A percentile compares a stretch with the other conserved stretches of the same genome.
Evolutionary conservation across 37 sponge, comb jelly and placozoan species (phyloP).

Genomic region (Bolinopsis microptera): DNA sequence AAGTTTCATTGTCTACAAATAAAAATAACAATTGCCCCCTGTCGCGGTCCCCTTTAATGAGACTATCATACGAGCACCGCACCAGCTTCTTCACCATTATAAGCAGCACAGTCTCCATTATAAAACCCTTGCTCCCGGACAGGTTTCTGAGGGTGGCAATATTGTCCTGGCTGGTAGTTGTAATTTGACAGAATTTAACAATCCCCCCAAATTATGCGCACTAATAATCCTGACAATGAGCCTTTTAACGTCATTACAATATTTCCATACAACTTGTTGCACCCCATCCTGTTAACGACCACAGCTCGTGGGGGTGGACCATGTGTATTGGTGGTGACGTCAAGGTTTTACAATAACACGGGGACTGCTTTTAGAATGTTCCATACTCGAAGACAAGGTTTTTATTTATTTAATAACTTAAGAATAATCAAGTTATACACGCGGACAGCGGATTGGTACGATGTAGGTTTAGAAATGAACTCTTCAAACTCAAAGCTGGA

Average conservation of each 20-base stretch:
- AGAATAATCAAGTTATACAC: no score
- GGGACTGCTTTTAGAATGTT: no score
- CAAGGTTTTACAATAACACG: no score
- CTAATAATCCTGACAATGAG: not conserved
- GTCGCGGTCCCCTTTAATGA: not conserved
- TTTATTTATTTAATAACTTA: no score
- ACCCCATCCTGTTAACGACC: no score
- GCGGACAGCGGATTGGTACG: no score
- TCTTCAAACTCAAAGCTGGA: no score
- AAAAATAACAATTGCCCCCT: not conserved
- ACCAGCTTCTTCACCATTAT: not conserved
- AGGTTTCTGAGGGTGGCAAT: not conserved
- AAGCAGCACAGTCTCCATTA: not conserved
- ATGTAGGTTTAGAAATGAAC: no score
- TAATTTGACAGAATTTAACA: not conserved
- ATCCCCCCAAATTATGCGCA: not conserved
- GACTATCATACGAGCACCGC: not conserved
- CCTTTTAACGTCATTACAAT: not conserved
- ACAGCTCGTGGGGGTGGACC: no score
- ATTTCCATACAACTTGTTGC: not conserved
- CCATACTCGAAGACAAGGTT: no score
- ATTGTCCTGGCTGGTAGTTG: not conserved
- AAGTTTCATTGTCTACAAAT: not conserved
- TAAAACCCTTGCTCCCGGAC: not conserved
- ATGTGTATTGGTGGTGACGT: no score